These are phyloP conservation scores for Drosophila antonietae DNA, from an alignment of 2,888 invertebrate species.

Conservation along the genomic window DNA sequence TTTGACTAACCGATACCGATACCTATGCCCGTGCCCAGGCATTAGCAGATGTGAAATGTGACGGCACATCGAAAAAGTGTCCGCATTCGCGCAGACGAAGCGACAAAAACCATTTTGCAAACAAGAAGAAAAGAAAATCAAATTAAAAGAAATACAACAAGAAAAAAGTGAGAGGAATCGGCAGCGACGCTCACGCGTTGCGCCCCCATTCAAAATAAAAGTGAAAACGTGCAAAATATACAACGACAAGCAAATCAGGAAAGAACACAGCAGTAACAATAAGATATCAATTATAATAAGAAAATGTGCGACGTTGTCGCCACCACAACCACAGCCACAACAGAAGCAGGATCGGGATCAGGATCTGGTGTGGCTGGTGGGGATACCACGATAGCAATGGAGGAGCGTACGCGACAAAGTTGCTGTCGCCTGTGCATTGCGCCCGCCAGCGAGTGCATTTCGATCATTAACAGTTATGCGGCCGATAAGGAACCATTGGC, in stretches of 20 bases:
- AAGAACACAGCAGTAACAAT: constrained; percentile 37
- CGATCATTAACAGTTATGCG: constrained; percentile 84
- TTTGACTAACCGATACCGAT: constrained; percentile 45
- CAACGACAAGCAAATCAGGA: constrained; percentile 33
- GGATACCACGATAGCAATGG: constrained; percentile 33
- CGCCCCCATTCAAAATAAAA: constrained; percentile 64
- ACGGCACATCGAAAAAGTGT: constrained; percentile 49
- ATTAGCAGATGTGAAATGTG: constrained; percentile 57
- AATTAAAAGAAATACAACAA: constrained; percentile 27
- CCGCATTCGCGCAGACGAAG: constrained; percentile 48
- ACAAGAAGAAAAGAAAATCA: constrained; percentile 24
- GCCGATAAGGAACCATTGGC: constrained; percentile 85
- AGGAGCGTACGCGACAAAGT: constrained; percentile 75
- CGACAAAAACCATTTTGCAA: constrained; percentile 51
- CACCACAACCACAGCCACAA: constrained; percentile 30
- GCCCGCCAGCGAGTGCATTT: constrained; percentile 85
- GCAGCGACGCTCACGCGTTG: constrained; percentile 59
- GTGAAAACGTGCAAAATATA: constrained; percentile 72
- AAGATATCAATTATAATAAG: constrained; percentile 26
- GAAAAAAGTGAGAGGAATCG: constrained; percentile 59
- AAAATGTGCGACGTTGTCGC: constrained; percentile 73
- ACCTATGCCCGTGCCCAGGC: constrained; percentile 35
- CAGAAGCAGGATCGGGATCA: constrained; percentile 12
- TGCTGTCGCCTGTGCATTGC: constrained; percentile 85
- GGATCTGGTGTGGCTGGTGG: constrained; percentile 13